Evolutionary conservation across 1,140 invertebrate genomes (phyloP).

Genomic region (Neodiprion fabricii): DNA sequence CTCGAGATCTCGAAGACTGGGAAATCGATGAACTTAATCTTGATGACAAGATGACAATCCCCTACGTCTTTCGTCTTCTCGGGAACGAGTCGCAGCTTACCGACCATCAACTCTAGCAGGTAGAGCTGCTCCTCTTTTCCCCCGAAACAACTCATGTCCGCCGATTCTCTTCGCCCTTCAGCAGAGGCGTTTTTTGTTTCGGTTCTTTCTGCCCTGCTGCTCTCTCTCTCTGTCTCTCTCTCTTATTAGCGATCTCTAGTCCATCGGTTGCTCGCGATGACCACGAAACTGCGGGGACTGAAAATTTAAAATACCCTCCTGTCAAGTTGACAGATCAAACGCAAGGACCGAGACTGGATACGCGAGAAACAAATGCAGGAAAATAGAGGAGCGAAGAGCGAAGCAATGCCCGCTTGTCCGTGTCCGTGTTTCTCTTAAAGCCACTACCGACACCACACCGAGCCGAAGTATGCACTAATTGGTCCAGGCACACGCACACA

Average conservation of each 20-base stretch:
- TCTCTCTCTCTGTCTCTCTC: not conserved
- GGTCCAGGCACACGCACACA: constrained; percentile 41
- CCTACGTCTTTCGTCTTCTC: constrained; percentile 46
- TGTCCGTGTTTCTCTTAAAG: constrained; percentile 21
- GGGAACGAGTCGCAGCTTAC: constrained; percentile 44
- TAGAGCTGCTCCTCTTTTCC: constrained; percentile 48
- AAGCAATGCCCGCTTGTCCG: constrained; percentile 8
- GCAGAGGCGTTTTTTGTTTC: not conserved
- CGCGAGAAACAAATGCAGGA: not conserved
- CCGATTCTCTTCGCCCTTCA: not conserved
- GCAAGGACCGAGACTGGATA: not conserved
- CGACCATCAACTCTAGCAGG: constrained; percentile 47
- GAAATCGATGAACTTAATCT: constrained; percentile 54
- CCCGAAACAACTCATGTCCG: constrained; percentile 51
- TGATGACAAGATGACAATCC: constrained; percentile 41
- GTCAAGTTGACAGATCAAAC: not conserved
- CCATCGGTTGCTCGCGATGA: not conserved
- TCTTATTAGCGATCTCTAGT: constrained; percentile 5
- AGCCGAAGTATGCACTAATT: constrained; percentile 56
- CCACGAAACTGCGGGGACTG: not conserved
- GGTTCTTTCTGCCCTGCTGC: not conserved
- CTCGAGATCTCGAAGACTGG: constrained; percentile 50
- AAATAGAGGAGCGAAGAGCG: not conserved
- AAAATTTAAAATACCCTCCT: not conserved
- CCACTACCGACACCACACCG: constrained; percentile 33